Evolutionary conservation across 92 coral and sea anemone genomes (phyloP).

Genomic region (Metridium senile): DNA sequence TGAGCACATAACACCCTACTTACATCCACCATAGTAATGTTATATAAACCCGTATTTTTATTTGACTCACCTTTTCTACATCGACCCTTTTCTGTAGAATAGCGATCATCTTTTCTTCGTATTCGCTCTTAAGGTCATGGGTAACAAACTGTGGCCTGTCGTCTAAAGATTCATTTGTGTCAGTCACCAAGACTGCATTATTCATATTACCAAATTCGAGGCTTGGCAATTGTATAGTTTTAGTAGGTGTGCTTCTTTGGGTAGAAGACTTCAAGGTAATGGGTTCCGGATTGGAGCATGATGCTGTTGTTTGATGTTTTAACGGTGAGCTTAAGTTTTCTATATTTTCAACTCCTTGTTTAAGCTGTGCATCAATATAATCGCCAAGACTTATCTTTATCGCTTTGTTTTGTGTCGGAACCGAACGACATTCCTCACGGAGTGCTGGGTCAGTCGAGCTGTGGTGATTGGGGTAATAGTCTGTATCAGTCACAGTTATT

Average conservation of each 20-base stretch:
- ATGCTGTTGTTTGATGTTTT: background rate
- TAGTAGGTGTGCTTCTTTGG: background rate
- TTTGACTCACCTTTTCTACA: conserved; percentile 20
- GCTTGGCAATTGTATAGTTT: background rate
- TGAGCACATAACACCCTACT: too few relatives aligned
- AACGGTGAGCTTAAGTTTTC: background rate
- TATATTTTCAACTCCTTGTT: background rate
- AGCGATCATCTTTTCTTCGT: conserved; percentile 21
- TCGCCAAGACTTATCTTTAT: conserved; percentile 16
- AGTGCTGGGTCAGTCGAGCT: too few relatives aligned
- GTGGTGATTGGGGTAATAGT: too few relatives aligned
- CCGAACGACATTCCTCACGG: background rate
- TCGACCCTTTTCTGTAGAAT: conserved; percentile 35
- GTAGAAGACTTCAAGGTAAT: background rate
- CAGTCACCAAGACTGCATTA: too few relatives aligned
- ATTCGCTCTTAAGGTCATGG: background rate
- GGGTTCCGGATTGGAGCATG: background rate
- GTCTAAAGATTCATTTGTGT: too few relatives aligned
- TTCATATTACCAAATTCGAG: background rate
- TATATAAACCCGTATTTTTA: too few relatives aligned
- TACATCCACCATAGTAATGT: background rate
- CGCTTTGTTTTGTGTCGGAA: background rate
- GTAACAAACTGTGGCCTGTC: background rate
- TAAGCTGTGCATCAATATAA: conserved; percentile 20
- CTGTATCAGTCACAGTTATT: background rate